Base-by-base conservation (phyloP, 2,888 invertebrate genomes). In the Apamea monoglypha region DNA sequence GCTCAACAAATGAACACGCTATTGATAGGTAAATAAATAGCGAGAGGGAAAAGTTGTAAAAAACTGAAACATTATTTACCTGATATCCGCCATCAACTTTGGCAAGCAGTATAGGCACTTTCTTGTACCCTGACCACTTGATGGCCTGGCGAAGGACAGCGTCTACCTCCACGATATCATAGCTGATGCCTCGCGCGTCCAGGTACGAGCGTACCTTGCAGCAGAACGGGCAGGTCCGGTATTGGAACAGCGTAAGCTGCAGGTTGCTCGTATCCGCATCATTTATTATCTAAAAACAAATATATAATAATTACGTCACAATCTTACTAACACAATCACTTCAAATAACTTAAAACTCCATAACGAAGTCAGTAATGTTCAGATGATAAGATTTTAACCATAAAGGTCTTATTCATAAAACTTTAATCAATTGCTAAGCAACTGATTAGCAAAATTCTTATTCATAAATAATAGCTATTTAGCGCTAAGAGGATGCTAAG, bases 181-280 rank as follows among this genome's bases (percentile, higher is more conserved):
- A 99, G 0, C 99, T 98, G 78, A 99, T 97, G 1, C 99, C 99
- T 94, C 98, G 98, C 90, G 98, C 99, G 95, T 99, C 99, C 21
- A 99, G 97, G 94, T 98, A 98, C 0, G 99, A 98, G 81, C 99
- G 97, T 32, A 98, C 98, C 97, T 99, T 99, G 93, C 99, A 99
- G 95, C 99, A 99, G 95, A 99, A 99, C 1, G 99, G 99, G 92
- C 99, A 99, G 0, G 99, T 99, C 91, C 99, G 98, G 93, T 99
- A 99, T 97, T 99, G 99, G 93, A 98, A 99, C 32, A 99, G 96
- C 0, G 98, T 98, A 69, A 99, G 95, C 89, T 99, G 98, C 79
- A 99, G 95, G 47, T 98, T 98, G 74, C 95, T 96, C 8, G 92
- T 95, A 92, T 98, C 98, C 7, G 97, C 95, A 0, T 98, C 97